These are phyloP conservation scores for Ladona fulva DNA, from an alignment of 1,140 invertebrate species.

Conservation along the genomic window DNA sequence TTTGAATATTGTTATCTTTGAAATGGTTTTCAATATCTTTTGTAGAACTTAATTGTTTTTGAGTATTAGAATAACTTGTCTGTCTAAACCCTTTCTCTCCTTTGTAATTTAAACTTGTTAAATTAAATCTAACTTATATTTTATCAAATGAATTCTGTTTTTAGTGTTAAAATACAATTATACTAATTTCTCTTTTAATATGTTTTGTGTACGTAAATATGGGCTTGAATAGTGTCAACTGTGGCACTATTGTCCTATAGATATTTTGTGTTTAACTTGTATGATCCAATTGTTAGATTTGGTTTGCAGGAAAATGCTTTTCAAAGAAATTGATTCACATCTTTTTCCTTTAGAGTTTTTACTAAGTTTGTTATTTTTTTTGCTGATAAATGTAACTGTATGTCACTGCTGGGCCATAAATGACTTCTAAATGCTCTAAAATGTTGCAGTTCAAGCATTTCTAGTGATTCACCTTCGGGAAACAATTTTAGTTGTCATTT, in stretches of 20 bases:
- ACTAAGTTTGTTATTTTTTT: background rate
- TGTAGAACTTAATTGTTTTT: slow-evolving; percentile 8
- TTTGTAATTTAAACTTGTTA: slow-evolving; percentile 7
- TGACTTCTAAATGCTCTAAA: background rate
- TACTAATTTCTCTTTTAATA: background rate
- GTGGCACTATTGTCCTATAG: background rate
- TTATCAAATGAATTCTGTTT: slow-evolving; percentile 5
- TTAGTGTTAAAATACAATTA: background rate
- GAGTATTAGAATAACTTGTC: background rate
- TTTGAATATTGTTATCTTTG: slow-evolving; percentile 4
- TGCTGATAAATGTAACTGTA: background rate
- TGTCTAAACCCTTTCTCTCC: background rate
- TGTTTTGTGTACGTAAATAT: background rate
- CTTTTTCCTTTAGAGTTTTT: background rate
- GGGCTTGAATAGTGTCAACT: background rate
- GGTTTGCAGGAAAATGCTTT: slow-evolving; percentile 4
- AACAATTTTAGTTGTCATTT: background rate
- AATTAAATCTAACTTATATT: slow-evolving; percentile 9
- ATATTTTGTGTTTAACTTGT: background rate
- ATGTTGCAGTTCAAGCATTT: no score
- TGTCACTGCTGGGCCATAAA: background rate
- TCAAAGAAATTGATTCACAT: background rate
- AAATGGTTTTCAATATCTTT: slow-evolving; percentile 1
- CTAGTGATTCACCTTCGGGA: background rate
- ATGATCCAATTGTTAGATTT: background rate